Base-by-base conservation (phyloP, 30 jellyfish, hydroid and myxozoan species). In the Morbakka virulenta region DNA sequence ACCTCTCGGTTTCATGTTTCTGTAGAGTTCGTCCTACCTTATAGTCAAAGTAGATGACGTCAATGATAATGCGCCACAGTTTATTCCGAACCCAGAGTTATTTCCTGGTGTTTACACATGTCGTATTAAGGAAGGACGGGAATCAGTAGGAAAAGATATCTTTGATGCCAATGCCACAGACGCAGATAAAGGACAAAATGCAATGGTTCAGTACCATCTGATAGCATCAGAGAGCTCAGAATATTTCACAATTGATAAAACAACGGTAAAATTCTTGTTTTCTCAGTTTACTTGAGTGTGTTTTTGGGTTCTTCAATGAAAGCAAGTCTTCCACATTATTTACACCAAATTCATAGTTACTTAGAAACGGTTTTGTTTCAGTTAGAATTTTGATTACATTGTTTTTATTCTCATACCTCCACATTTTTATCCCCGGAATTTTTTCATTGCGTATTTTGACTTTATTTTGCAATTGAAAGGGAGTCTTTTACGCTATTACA, bases 131-230 rank as follows among this genome's bases (percentile, higher is more conserved):
- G 95, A 85, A 52, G 89, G 79, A 25, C 28, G 9, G 9, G 95
- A 73, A 1, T 61, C 83, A 11, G 12, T 50, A 2, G 52, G 53
- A 41, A 28, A 47, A 32, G 72, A 49, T 3, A 69, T 87, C 17
- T 51, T 80, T 50, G 77, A 69, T 25, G 89, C 53, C 80, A 78
- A 78, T 69, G 96, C 96, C 2, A 87, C 96, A 1, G 96, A 87
- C 64, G 62, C 81, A 4, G 96, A 87, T 66, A 36, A 32, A n/a
- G 89, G 89, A 11, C 51, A n/a, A 35, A 80, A 80, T 27, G 96
- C 85, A 11, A 53, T 12, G 28, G 67, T 87, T 30, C 57, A 13
- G 31, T 87, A 87, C 69, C 48, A 82, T 33, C 79, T 87, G 1
- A 28, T 63, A 27, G 33, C 61, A 34, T 87, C 93, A 23, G 50